Evolutionary conservation across 1,140 invertebrate genomes (phyloP), one percentile per base, ranked within the genome.

Genomic region (Cephus cinctus): DNA sequence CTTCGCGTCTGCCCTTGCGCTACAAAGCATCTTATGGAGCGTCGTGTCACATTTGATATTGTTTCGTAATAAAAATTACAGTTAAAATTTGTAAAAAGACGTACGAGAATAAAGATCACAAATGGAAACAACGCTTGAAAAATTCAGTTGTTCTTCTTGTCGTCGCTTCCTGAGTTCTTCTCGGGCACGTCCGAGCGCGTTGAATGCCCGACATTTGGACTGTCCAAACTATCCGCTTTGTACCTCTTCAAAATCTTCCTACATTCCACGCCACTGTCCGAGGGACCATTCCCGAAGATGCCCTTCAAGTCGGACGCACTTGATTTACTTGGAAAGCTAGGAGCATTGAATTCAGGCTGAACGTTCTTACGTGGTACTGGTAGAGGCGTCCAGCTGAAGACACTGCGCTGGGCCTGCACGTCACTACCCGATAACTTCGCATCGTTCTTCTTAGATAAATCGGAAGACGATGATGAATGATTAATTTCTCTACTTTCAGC

Each of bases 231-330:
- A 5, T 67, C 61, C n/a, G 23, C 18, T 18, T 66, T 68, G 12
- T 65, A 52, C 43, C 56, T 60, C 34, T 68, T 66, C 9, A 50
- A 45, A 21, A 56, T 23, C 36, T 66, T 68, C 19, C 47, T 54
- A 20, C 45, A 27, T 5, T 68, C 65, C 2, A 41, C 14, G 16
- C 58, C 58, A 36, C 18, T 14, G 12, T 66, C 63, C 4, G 23
- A 32, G 41, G 43, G 52, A 19, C 45, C 42, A 22, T 63, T 48
- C 2, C 43, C 50, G n/a, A 52, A 47, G 2, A 44, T 11, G n/a
- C n/a, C n/a, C 23, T 56, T 56, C 11, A 21, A 19, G 1, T 56
- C 53, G 25, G 36, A 18, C 9, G 42, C 38, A n/a, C 47, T 31
- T 22, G 19, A 18, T 27, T 36, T 36, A 6, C 34, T 11, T 18